Conservation (phyloP, 2,888 invertebrate genomes). For the Chorisops tibialis region DNA sequence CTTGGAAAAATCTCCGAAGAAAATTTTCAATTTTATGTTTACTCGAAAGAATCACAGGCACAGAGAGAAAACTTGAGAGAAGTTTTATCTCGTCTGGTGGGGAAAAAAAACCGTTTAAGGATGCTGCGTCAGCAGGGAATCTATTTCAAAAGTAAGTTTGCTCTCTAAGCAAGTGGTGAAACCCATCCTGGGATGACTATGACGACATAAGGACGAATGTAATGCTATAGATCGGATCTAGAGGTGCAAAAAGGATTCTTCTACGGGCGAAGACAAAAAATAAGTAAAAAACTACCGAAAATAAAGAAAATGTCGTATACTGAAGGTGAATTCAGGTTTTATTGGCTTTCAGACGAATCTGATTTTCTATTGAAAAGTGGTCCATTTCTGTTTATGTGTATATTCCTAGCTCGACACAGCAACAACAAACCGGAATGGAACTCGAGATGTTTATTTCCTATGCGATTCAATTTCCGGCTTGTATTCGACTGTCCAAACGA, state of each 20-base stretch:
- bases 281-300: too few species aligned
- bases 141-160: not conserved
- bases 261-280: too few species aligned
- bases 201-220: not conserved
- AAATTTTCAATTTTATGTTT: conserved; percentile 8
- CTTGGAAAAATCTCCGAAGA: not conserved
- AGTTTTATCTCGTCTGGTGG: not conserved
- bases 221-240: not conserved
- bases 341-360: conserved; percentile 15
- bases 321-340: conserved; percentile 16
- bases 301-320: conserved; percentile 6
- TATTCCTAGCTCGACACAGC: not conserved
- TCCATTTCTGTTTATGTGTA: not conserved
- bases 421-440: not conserved
- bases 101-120: not conserved
- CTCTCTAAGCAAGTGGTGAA: not conserved
- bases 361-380: conserved; percentile 11
- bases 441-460: not conserved
- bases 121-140: not conserved
- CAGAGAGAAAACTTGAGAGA: conserved; percentile 1
- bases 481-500: too few species aligned
- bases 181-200: not conserved
- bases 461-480: conserved; percentile 8
- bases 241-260: too few species aligned
- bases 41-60: not conserved